Conservation (phyloP, 2,888 invertebrate genomes). For the Caenorhabditis sp. region DNA sequence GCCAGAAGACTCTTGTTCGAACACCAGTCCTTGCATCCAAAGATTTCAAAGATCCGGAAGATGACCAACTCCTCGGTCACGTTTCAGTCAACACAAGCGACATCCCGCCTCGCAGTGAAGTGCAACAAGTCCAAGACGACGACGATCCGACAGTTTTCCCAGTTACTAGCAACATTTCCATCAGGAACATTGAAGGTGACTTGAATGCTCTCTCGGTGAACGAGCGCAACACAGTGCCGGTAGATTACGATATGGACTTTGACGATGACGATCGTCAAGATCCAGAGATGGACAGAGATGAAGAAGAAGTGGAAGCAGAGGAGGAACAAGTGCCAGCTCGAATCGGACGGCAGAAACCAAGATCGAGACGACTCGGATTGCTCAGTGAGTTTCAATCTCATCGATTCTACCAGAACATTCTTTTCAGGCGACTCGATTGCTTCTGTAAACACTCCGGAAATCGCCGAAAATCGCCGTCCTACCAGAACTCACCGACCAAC, state of each 20-base stretch:
- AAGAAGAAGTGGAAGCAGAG: constrained; percentile 1
- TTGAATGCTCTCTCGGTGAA: constrained; percentile 15
- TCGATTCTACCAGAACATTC: too few relatives aligned
- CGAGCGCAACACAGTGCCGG: neutral
- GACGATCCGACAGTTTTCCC: constrained; percentile 1
- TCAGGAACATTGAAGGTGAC: neutral
- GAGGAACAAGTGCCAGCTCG: neutral
- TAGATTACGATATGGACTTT: constrained; percentile 2
- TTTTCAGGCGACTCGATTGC: constrained; percentile 43
- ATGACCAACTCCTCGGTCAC: too few relatives aligned
- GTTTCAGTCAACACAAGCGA: too few relatives aligned
- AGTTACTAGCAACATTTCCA: neutral
- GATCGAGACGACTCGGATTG: neutral
- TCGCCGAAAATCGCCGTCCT: neutral
- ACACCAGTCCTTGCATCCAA: too few relatives aligned
- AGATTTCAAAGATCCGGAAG: too few relatives aligned
- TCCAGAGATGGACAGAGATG: neutral
- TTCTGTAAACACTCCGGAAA: constrained; percentile 29
- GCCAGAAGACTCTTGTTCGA: neutral
- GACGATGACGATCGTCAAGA: neutral
- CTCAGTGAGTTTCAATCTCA: too few relatives aligned
- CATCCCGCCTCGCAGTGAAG: too few relatives aligned
- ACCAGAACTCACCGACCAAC: neutral
- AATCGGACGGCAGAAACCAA: neutral
- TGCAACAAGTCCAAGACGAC: too few relatives aligned